phyloP scores from a whole-genome alignment of 2,797 vertebrate species.

The Syngnathus rostellatus region DNA sequence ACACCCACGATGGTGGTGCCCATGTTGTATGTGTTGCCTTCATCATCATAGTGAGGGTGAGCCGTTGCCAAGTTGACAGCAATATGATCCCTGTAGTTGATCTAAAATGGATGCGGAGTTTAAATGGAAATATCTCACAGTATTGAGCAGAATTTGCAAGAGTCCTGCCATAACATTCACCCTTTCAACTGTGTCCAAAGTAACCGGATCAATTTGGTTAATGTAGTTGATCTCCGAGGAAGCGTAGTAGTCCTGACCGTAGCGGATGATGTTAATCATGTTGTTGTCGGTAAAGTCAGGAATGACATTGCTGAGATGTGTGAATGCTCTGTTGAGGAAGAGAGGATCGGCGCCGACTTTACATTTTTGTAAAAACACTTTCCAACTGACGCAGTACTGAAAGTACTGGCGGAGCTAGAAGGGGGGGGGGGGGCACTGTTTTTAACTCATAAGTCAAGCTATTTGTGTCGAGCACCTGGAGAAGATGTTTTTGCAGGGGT shows the following conservation, averaged over 20 bases:
- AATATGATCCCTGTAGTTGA: conserved; percentile 82
- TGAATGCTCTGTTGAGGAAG: conserved; percentile 68
- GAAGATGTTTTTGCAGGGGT: conserved; percentile 93
- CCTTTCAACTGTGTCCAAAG: conserved; percentile 81
- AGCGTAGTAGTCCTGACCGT: conserved; percentile 83
- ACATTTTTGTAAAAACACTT: background rate
- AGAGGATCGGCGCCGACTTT: background rate
- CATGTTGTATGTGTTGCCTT: conserved; percentile 87
- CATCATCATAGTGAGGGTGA: conserved; percentile 88
- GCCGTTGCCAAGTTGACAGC: conserved; percentile 81
- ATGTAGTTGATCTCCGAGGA: conserved; percentile 88
- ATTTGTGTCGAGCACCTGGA: conserved; percentile 69
- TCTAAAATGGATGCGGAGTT: conserved; percentile 46
- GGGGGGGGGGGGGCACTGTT: no score
- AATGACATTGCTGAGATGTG: conserved; percentile 79
- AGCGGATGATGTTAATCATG: conserved; percentile 86
- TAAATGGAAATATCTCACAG: background rate
- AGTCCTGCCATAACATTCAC: conserved; percentile 49
- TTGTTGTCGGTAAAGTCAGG: conserved; percentile 96
- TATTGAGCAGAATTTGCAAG: background rate
- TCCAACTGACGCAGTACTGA: no score
- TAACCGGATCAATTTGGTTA: conserved; percentile 78
- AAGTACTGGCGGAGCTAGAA: no score
- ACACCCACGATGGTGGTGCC: conserved; percentile 82
- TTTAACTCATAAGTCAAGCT: background rate